These are phyloP conservation scores for Lasioglossum oenotherae DNA, from an alignment of 2,888 invertebrate genomes.

Conservation along the genomic window DNA sequence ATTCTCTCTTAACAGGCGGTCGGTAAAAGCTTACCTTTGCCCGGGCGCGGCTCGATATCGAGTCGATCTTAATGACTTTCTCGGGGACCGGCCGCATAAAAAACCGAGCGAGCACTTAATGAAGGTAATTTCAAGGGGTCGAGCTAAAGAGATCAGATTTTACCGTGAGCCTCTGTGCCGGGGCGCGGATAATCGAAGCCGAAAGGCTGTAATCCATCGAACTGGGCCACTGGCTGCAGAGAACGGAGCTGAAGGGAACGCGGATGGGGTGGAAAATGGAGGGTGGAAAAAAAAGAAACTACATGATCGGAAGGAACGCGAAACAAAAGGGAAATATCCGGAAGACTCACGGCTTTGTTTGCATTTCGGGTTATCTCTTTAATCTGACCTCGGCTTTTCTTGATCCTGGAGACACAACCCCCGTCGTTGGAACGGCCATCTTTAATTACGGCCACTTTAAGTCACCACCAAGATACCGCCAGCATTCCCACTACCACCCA, in stretches of 20 bases:
- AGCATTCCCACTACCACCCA: neutral
- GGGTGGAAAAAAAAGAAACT: neutral
- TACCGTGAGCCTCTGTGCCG: constrained; percentile 54
- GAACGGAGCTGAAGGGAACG: neutral
- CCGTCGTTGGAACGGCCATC: constrained; percentile 66
- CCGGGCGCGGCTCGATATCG: constrained; percentile 37
- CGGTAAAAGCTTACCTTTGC: constrained; percentile 32
- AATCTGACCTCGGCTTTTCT: constrained; percentile 45
- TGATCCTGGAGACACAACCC: constrained; percentile 27
- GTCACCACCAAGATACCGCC: constrained; percentile 60
- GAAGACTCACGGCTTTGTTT: constrained; percentile 39
- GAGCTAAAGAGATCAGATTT: constrained; percentile 70
- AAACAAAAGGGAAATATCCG: constrained; percentile 41
- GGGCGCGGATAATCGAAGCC: constrained; percentile 54
- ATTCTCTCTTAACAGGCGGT: constrained; percentile 38
- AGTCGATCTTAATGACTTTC: constrained; percentile 54
- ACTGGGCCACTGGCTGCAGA: constrained; percentile 20
- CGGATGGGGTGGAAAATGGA: neutral
- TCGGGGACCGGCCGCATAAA: constrained; percentile 52
- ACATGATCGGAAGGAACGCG: neutral
- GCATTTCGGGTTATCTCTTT: constrained; percentile 51
- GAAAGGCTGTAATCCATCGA: constrained; percentile 45
- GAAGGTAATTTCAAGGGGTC: constrained; percentile 71
- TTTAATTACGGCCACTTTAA: constrained; percentile 79
- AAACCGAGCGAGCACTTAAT: constrained; percentile 63